Evolutionary conservation across 2,113 vertebrate species (phyloP).

Genomic region (Campylomormyrus numenius): DNA sequence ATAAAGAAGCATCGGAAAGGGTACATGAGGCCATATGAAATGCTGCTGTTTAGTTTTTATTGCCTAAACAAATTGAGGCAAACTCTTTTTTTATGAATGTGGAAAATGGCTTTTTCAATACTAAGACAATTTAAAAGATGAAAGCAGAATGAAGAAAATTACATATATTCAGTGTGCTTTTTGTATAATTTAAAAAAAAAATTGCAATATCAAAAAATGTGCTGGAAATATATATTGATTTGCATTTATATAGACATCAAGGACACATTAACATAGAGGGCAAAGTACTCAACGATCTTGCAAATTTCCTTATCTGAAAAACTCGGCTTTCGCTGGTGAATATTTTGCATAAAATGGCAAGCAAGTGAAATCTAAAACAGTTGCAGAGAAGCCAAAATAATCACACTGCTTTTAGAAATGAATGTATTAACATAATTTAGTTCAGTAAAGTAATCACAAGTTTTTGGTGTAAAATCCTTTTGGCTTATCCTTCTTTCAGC

Average conservation of each 20-base stretch:
- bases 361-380: slow-evolving; percentile 66
- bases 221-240: slow-evolving; percentile 51
- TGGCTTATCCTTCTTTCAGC: slow-evolving; percentile 50
- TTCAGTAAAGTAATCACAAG: slow-evolving; percentile 61
- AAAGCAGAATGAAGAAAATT: slow-evolving; percentile 41
- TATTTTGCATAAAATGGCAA: slow-evolving; percentile 66
- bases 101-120: slow-evolving; percentile 42
- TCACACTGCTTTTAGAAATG: slow-evolving; percentile 65
- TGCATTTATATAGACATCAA: slow-evolving; percentile 63
- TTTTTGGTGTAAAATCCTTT: slow-evolving; percentile 58
- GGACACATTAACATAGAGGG: slow-evolving; percentile 61
- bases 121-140: slow-evolving; percentile 44
- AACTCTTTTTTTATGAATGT: slow-evolving; percentile 28
- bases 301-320: slow-evolving; percentile 55
- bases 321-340: slow-evolving; percentile 39
- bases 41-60: slow-evolving; percentile 12
- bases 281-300: slow-evolving; percentile 56
- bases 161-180: slow-evolving; percentile 45
- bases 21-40: background rate
- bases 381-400: slow-evolving; percentile 69
- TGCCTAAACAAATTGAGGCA: slow-evolving; percentile 27
- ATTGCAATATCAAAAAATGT: slow-evolving; percentile 45
- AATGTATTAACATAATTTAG: slow-evolving; percentile 71
- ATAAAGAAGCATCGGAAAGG: slow-evolving; percentile 24
- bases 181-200: slow-evolving; percentile 49